Base-by-base conservation (phyloP, 2,888 invertebrate genomes). In the Stenotaenia linearis region DNA sequence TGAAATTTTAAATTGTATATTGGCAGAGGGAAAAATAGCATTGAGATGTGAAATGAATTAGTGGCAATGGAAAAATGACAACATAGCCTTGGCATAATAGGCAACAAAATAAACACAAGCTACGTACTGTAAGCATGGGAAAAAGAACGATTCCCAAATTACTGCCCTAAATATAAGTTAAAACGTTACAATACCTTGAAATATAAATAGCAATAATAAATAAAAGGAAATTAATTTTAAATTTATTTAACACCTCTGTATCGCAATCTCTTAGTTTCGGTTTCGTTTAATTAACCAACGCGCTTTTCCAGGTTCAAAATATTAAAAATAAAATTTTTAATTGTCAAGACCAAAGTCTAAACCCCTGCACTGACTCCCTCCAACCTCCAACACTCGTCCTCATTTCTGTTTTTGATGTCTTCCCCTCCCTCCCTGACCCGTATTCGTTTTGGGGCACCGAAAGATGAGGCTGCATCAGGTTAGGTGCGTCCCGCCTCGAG, bases 61-160 rank as follows among this genome's bases (percentile, higher is more conserved):
- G n/a, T 61, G 61, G 10, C 23, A 61, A 25, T 28, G 25, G 28
- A 69, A 69, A 69, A 69, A 15, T 23, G 12, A 28, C 69, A 69
- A 69, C 69, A 28, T 69, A 69, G 69, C 69, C 69, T 69, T 69
- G 69, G 69, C 69, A 69, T 69, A 69, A 69, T 69, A 69, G 69
- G n/a, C n/a, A n/a, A n/a, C 69, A 69, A 69, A 69, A 69, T 69
- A 25, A 69, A 69, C 28, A 69, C 28, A 40, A 40, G n/a, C n/a
- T n/a, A 69, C 69, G 25, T 25, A 5, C 69, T 69, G 10, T 25
- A 69, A 0, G 21, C 25, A 69, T 12, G 12, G 28, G 28, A 69
- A 69, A 69, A 69, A 1, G 25, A 69, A 7, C 23, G 25, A 15
- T 69, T 25, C 25, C 25, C n/a, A 12, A 25, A 69, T 7, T 12